Base-by-base conservation (phyloP, 2,888 invertebrate genomes). In the Papilio protenor region DNA sequence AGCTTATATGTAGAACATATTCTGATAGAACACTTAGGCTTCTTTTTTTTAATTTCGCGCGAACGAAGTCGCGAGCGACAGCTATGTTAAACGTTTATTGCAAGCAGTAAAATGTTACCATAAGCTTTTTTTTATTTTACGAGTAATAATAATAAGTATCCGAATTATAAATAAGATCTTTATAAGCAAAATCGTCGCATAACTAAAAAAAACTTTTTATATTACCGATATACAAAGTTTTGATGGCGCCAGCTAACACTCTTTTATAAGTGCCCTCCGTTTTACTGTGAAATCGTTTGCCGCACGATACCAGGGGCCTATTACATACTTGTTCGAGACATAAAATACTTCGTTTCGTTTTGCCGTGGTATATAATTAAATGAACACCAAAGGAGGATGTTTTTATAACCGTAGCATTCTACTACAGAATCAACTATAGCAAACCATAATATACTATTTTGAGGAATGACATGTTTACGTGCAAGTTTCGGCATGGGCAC, bases 281-380 rank as follows among this genome's bases (percentile, higher is more conserved):
- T 75, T 66, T 49, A 75, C 52, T 21, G 66, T 40, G 66, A 49
- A 75, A 75, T 75, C 21, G 75, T 75, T 75, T 75, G 40, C 52
- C n/a, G 66, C 75, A 75, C 75, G 75, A 40, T 55, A 71, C 49
- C 10, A 23, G 75, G 75, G 66, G 75, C 10, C 66, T 66, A 75
- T 52, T 66, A 40, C 16, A 40, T 40, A 66, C 23, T 14, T 45
- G 45, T 73, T 23, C 27, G 73, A 73, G 57, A 52, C 27, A 11
- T 64, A 64, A 49, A 61, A 40, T 21, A 47, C 23, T 47, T 45
- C 23, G 40, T 49, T 61, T 52, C 11, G 0, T 45, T 57, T 21
- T 12, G 57, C 11, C 21, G 21, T 59, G 12, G 21, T 59, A 21
- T 59, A 23, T 12, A 59, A 59, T 59, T 12, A 23, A 23, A 59